Base-by-base conservation (phyloP, 2,888 invertebrate species). In the Cremastobaeus sp. region DNA sequence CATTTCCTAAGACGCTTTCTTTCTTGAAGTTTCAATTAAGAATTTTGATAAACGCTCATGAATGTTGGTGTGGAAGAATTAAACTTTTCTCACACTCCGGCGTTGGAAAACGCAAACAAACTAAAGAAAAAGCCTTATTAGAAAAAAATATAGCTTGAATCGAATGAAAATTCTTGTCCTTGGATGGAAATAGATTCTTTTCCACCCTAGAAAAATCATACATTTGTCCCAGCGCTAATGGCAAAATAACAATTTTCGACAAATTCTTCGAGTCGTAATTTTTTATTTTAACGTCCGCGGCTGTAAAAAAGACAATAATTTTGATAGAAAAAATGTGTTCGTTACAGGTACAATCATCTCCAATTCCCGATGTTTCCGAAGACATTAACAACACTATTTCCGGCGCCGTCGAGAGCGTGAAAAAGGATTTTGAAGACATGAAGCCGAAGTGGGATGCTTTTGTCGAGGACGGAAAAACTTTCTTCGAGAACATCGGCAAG, bases 401-500 rank as follows among this genome's bases (percentile, higher is more conserved):
- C 1, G 25, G 11, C 17, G 57, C 59, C 1, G 11, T 52, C 0
- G 65, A 71, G 4, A 54, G 2, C 11, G 32, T 37, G 28, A 71
- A 59, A 28, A 64, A 52, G 2, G 54, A 70, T 1, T 18, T 79
- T 12, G 47, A 82, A 2, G 37, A 77, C 2, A 48, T 82, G 2
- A 78, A 84, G 45, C 80, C 79, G 0, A 73, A 74, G 2, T 1
- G 83, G 4, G 78, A 77, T 15, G 64, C 78, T 0, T 43, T 81
- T 11, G 9, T 81, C 0, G 72, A 79, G 9, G 76, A 79, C 20
- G 75, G 79, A 4, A 76, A 78, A 37, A 59, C 75, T 0, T 55
- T 77, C 0, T 21, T 83, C 11, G 54, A 81, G 2, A 76, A 78
- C 4, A 73, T 80, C 21, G 78, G 78, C 2, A 76, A 79, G 4